These are phyloP conservation scores for Gadopsis marmoratus DNA, from an alignment of 2,797 vertebrate genomes.

Conservation along the genomic window DNA sequence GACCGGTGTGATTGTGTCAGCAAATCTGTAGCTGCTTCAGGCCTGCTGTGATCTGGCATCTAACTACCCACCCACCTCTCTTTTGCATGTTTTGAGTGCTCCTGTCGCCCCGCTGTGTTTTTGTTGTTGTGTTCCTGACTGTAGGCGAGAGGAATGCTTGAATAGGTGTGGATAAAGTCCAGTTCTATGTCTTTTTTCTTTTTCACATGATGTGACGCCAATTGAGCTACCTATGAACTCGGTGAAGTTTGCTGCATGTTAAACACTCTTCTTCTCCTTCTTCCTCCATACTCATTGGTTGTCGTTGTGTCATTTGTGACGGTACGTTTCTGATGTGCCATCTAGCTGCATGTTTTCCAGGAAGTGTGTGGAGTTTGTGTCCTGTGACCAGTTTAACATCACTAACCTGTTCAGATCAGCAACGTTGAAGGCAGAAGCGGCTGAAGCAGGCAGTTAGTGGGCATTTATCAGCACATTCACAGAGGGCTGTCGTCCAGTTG, in stretches of 20 bases:
- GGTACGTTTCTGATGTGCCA: background rate
- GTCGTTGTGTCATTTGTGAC: conserved; percentile 1
- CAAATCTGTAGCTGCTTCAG: conserved; percentile 59
- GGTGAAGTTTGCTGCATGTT: background rate
- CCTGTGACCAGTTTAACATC: conserved; percentile 13
- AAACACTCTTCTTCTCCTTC: background rate
- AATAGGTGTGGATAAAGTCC: background rate
- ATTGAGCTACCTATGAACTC: background rate
- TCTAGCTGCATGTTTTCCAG: conserved; percentile 23
- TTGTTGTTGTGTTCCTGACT: background rate
- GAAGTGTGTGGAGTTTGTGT: conserved; percentile 3
- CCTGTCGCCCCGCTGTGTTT: conserved; percentile 2
- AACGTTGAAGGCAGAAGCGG: conserved; percentile 29
- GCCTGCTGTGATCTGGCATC: conserved; percentile 54
- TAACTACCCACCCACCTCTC: conserved; percentile 28
- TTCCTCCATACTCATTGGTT: background rate
- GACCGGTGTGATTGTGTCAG: conserved; percentile 64
- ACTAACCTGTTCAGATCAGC: conserved; percentile 34
- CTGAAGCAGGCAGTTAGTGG: conserved; percentile 5
- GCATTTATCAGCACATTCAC: conserved; percentile 42
- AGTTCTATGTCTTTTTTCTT: no score
- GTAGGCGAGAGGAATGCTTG: background rate
- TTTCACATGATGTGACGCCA: background rate
- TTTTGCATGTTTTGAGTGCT: background rate
- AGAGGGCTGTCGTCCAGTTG: conserved; percentile 33